Percentiles rank a stretch among this genome's conserved stretches.
Evolutionary conservation across 2,113 vertebrate species (phyloP).

Genomic region (Periophthalmodon schlosseri): DNA sequence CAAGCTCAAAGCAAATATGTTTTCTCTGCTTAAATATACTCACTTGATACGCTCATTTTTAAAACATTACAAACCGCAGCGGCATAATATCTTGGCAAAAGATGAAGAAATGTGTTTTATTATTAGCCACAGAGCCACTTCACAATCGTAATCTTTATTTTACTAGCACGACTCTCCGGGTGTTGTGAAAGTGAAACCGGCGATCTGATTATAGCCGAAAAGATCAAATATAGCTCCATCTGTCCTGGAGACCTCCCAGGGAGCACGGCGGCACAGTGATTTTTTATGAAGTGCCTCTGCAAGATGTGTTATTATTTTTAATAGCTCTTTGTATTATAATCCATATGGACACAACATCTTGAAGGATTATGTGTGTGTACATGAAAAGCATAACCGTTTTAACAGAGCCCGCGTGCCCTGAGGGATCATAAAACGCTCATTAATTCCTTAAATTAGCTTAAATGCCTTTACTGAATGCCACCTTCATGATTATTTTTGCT

Average conservation of each 20-base stretch:
- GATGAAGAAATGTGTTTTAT: no score
- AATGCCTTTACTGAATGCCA: slow-evolving; percentile 70
- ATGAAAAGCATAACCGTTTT: slow-evolving; percentile 50
- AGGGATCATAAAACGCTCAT: slow-evolving; percentile 70
- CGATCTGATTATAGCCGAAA: not conserved
- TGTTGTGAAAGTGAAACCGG: not conserved
- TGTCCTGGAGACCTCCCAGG: slow-evolving; percentile 11
- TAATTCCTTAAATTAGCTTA: slow-evolving; percentile 75
- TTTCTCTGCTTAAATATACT: no score
- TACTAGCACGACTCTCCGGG: not conserved
- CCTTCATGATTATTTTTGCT: slow-evolving; percentile 70
- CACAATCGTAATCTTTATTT: not conserved
- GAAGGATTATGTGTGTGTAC: slow-evolving; percentile 59
- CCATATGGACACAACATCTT: slow-evolving; percentile 65
- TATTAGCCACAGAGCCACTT: not conserved
- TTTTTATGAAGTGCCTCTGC: slow-evolving; percentile 31
- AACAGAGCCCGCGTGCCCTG: slow-evolving; percentile 44
- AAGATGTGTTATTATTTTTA: slow-evolving; percentile 46
- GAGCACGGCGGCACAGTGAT: slow-evolving; percentile 16
- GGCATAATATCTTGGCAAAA: not conserved
- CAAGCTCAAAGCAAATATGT: no score
- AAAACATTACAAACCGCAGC: no score
- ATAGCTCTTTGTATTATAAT: slow-evolving; percentile 51
- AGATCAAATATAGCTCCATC: slow-evolving; percentile 11
- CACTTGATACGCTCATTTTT: no score